phyloP scores from a whole-genome alignment of 2,888 invertebrate genomes.

The Eumerus sabulonum region DNA sequence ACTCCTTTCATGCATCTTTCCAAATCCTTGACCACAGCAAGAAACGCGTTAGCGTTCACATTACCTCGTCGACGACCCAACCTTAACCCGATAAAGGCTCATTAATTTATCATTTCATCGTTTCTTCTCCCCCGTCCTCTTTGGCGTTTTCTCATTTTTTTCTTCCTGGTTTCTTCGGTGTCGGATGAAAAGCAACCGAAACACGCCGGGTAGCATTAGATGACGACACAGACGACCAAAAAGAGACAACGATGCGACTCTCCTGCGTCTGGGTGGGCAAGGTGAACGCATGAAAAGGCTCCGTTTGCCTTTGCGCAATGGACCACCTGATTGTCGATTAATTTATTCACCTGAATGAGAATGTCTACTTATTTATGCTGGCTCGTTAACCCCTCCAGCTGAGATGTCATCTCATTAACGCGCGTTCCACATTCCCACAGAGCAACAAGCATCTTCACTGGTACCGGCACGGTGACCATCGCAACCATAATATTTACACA shows the following conservation, averaged over 20 bases:
- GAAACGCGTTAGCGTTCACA: constrained; percentile 8
- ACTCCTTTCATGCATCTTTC: constrained; percentile 52
- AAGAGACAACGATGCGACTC: neutral
- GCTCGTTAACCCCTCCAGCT: constrained; percentile 62
- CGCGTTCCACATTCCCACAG: constrained; percentile 64
- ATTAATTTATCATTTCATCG: constrained; percentile 69
- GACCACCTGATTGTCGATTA: constrained; percentile 68
- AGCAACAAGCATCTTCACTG: constrained; percentile 45
- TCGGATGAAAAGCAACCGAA: constrained; percentile 68
- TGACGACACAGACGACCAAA: neutral
- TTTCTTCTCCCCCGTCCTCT: neutral
- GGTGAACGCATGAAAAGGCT: constrained; percentile 31
- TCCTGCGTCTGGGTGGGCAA: constrained; percentile 62
- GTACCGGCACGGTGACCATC: constrained; percentile 3
- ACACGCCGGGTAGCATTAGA: constrained; percentile 59
- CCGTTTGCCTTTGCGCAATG: constrained; percentile 7
- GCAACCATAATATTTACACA: constrained; percentile 58
- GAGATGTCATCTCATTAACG: constrained; percentile 69
- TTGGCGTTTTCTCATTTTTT: neutral
- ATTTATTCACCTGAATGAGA: constrained; percentile 66
- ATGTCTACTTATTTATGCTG: constrained; percentile 65
- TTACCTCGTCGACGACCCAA: constrained; percentile 26
- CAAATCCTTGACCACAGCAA: constrained; percentile 57
- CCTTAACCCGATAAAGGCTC: constrained; percentile 65
- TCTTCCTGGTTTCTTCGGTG: constrained; percentile 28